Percentiles rank a stretch among this genome's conserved stretches.
Evolutionary conservation across 2,797 vertebrate species (phyloP).

Genomic region (Sciurus vulgaris): DNA sequence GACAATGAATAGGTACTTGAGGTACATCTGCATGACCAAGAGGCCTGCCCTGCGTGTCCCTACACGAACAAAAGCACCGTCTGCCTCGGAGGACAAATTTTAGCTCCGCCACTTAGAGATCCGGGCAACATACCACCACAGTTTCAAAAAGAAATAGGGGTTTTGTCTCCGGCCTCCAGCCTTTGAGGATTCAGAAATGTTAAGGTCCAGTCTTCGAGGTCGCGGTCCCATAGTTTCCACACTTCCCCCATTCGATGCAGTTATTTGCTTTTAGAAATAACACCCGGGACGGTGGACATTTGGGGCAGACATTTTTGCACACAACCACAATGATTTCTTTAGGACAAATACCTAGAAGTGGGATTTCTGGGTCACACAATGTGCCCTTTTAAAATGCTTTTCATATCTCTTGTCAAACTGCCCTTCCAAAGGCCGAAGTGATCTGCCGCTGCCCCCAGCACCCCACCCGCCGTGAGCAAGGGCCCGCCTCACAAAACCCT

Average conservation of each 20-base stretch:
- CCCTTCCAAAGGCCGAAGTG: neutral
- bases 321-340: slow-evolving; percentile 64
- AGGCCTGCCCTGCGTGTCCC: slow-evolving; percentile 27
- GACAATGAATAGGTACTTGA: slow-evolving; percentile 82
- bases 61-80: slow-evolving; percentile 61
- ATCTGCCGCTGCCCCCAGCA: neutral
- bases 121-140: neutral
- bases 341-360: slow-evolving; percentile 64
- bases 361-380: slow-evolving; percentile 66
- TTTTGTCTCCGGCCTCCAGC: slow-evolving; percentile 68
- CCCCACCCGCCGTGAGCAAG: neutral
- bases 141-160: slow-evolving; percentile 61
- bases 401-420: neutral
- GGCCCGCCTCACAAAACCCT: slow-evolving; percentile 1
- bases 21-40: slow-evolving; percentile 79
- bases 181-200: slow-evolving; percentile 75
- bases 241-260: slow-evolving; percentile 4
- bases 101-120: slow-evolving; percentile 55
- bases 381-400: slow-evolving; percentile 60
- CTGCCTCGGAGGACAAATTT: slow-evolving; percentile 73
- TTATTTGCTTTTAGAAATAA: slow-evolving; percentile 73
- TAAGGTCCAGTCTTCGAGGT: slow-evolving; percentile 39
- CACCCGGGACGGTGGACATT: neutral
- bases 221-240: neutral
- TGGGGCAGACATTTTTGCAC: slow-evolving; percentile 55